phyloP scores from a whole-genome alignment of 2,888 invertebrate genomes.

The Cistogaster globosa region DNA sequence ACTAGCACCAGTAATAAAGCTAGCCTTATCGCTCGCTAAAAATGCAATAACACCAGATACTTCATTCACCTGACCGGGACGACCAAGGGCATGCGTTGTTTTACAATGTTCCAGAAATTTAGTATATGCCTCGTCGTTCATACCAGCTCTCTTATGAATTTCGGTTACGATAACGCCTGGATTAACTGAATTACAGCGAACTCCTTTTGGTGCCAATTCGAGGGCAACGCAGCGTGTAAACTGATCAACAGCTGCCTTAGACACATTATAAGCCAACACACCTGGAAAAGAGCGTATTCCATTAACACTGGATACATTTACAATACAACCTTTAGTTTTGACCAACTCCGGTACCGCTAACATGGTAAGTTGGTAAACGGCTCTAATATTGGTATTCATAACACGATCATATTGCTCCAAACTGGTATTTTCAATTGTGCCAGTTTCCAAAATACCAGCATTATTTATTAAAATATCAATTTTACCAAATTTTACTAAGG shows the following conservation, averaged over 20 bases:
- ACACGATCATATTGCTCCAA: conserved; percentile 94
- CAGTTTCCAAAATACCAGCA: conserved; percentile 92
- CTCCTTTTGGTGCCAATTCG: conserved; percentile 91
- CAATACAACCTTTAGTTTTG: conserved; percentile 93
- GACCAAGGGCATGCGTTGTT: conserved; percentile 95
- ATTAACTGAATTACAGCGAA: conserved; percentile 95
- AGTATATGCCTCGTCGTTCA: conserved; percentile 91
- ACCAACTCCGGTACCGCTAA: conserved; percentile 93
- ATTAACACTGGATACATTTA: conserved; percentile 97
- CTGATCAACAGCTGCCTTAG: conserved; percentile 97
- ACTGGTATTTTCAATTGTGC: conserved; percentile 92
- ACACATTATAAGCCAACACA: conserved; percentile 95
- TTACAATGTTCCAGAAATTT: conserved; percentile 93
- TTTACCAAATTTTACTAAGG: conserved; percentile 89
- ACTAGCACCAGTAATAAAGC: conserved; percentile 95
- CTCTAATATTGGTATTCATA: conserved; percentile 94
- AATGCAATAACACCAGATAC: conserved; percentile 96
- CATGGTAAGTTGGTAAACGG: conserved; percentile 92
- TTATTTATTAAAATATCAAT: conserved; percentile 94
- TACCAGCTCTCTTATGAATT: conserved; percentile 93
- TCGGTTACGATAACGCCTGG: conserved; percentile 95
- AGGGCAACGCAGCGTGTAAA: conserved; percentile 96
- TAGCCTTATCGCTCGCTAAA: conserved; percentile 93
- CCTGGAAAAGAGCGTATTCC: conserved; percentile 95
- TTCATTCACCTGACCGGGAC: conserved; percentile 92